A percentile compares a stretch with the other conserved stretches of the same genome.
Evolutionary conservation across 2,113 vertebrate genomes (phyloP).

Genomic region (Proteles cristata): DNA sequence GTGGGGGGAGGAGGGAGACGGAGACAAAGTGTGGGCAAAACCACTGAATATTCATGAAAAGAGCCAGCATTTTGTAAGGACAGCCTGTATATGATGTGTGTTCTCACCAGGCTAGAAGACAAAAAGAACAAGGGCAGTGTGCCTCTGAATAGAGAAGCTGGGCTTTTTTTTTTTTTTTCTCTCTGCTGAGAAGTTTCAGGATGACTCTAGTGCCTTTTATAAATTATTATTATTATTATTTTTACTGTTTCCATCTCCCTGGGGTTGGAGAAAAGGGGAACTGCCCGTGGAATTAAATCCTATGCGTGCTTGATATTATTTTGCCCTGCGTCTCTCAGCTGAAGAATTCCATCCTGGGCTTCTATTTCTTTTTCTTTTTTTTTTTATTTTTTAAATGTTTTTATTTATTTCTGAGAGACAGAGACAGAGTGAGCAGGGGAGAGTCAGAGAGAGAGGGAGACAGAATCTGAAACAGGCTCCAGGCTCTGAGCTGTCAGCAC

Average conservation of each 20-base stretch:
- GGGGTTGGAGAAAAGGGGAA: background rate
- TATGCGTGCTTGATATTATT: background rate
- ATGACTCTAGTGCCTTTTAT: background rate
- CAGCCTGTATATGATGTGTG: background rate
- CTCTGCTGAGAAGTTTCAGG: background rate
- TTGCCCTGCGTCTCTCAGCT: background rate
- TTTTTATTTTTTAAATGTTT: too few species aligned
- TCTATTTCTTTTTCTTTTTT: background rate
- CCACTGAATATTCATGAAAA: background rate
- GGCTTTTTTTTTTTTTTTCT: conserved; percentile 20
- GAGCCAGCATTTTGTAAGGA: background rate
- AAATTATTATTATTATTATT: background rate
- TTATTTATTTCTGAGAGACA: too few species aligned
- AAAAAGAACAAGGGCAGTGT: background rate
- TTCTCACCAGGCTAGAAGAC: background rate
- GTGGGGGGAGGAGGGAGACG: background rate
- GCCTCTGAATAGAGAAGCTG: background rate
- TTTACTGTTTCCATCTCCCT: background rate
- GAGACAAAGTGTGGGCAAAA: background rate
- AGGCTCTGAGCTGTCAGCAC: too few species aligned
- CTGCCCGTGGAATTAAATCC: background rate
- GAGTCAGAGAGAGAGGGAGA: too few species aligned
- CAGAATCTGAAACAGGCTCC: too few species aligned
- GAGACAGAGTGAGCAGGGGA: too few species aligned
- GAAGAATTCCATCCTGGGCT: background rate